Evolutionary conservation across 2,113 vertebrate genomes (phyloP).

Genomic region (Chitala chitala): DNA sequence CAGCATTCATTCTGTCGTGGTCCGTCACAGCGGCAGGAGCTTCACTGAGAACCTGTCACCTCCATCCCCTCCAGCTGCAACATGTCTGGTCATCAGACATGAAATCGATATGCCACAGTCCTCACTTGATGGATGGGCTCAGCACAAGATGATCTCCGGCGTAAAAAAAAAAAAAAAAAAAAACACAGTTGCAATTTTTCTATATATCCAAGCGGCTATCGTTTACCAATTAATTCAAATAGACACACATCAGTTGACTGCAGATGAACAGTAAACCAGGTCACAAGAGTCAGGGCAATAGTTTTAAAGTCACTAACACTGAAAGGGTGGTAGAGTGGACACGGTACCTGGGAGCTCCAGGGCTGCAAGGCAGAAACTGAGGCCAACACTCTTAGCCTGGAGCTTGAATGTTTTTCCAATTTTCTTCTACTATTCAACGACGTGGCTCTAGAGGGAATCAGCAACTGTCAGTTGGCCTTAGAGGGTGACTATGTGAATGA

Average conservation of each 20-base stretch:
- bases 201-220: slow-evolving; percentile 1
- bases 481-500: too few species aligned
- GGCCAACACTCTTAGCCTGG: too few species aligned
- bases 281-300: background rate
- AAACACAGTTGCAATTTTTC: slow-evolving; percentile 17
- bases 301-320: background rate
- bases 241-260: background rate
- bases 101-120: slow-evolving; percentile 64
- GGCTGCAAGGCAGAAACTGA: too few species aligned
- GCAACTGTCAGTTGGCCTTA: too few species aligned
- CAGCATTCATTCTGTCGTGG: background rate
- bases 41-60: slow-evolving; percentile 53
- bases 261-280: background rate
- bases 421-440: too few species aligned
- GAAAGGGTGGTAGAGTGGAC: too few species aligned
- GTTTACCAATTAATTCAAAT: slow-evolving; percentile 13
- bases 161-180: slow-evolving; percentile 11
- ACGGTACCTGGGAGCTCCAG: too few species aligned
- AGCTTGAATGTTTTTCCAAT: too few species aligned
- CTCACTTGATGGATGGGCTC: slow-evolving; percentile 56
- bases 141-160: slow-evolving; percentile 38
- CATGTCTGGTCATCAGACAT: slow-evolving; percentile 48
- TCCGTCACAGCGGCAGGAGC: slow-evolving; percentile 40
- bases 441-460: too few species aligned
- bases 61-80: slow-evolving; percentile 54